Percentiles rank a stretch among this genome's conserved stretches.
These are phyloP conservation scores for Zaprionus ornatus DNA, from an alignment of 1,140 invertebrate species.

Conservation along the genomic window DNA sequence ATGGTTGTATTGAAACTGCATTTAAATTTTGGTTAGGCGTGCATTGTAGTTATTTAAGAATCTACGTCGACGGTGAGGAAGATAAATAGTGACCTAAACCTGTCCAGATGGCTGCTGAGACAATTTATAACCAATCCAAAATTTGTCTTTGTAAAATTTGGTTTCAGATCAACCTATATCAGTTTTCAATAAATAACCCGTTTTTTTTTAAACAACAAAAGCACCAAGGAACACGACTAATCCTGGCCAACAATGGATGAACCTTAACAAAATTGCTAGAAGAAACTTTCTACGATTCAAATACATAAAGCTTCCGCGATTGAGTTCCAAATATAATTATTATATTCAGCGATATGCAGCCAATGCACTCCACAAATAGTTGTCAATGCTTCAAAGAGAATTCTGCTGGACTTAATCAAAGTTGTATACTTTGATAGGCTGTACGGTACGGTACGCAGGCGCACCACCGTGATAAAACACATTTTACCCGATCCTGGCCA, in stretches of 20 bases:
- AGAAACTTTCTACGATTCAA: neutral
- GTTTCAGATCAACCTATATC: no score
- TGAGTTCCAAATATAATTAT: neutral
- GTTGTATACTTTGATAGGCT: neutral
- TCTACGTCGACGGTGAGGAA: no score
- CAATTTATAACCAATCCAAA: neutral
- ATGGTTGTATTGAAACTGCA: neutral
- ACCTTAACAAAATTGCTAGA: neutral
- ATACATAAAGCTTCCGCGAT: neutral
- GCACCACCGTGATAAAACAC: no score
- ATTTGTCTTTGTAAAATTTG: neutral
- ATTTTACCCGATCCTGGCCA: slow-evolving; percentile 44
- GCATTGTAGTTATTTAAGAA: neutral
- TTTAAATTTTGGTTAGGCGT: neutral
- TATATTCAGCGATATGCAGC: neutral
- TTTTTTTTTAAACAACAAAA: neutral
- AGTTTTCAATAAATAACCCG: neutral
- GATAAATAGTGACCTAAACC: neutral
- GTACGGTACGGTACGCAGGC: neutral
- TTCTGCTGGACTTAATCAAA: neutral
- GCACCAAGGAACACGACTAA: slow-evolving; percentile 2
- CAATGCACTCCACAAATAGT: slow-evolving; percentile 69
- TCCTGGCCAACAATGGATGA: slow-evolving; percentile 1
- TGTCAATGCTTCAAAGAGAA: neutral
- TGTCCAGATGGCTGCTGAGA: neutral